Evolutionary conservation across 2,888 invertebrate genomes (phyloP).

Genomic region (Noctua fimbriata): DNA sequence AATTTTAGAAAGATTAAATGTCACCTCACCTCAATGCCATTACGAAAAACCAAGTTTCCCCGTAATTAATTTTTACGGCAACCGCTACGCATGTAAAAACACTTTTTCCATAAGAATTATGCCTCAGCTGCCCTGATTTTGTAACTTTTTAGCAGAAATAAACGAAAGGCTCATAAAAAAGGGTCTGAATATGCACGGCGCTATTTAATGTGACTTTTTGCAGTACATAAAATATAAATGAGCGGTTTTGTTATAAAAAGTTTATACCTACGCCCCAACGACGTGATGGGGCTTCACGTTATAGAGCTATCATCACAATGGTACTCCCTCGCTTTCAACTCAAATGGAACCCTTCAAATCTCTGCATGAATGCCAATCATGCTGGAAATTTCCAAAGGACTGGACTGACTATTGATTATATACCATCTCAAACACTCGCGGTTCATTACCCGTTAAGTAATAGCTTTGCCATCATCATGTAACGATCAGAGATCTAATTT

Average conservation of each 20-base stretch:
- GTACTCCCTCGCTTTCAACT: constrained; percentile 22
- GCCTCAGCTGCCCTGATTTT: constrained; percentile 60
- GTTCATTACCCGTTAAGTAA: background rate
- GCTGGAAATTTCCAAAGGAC: background rate
- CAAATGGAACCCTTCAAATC: constrained; percentile 10
- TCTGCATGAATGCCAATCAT: constrained; percentile 11
- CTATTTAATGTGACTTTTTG: constrained; percentile 66
- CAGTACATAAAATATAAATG: constrained; percentile 67
- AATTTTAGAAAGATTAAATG: constrained; percentile 56
- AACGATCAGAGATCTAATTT: background rate
- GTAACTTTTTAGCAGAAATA: constrained; percentile 65
- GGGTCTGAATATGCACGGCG: constrained; percentile 62
- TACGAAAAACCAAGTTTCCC: constrained; percentile 64
- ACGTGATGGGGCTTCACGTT: constrained; percentile 37
- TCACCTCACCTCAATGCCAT: constrained; percentile 52
- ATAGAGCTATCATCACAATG: constrained; percentile 44
- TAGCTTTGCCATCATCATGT: background rate
- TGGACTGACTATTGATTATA: background rate
- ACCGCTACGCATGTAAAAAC: constrained; percentile 63
- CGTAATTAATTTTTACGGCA: constrained; percentile 65
- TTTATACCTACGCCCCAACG: constrained; percentile 39
- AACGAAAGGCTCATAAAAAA: constrained; percentile 64
- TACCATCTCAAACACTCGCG: background rate
- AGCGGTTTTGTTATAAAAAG: constrained; percentile 63
- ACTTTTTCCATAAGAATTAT: constrained; percentile 63